phyloP scores from a whole-genome alignment of 2,113 vertebrate species.

The Thermophis baileyi region DNA sequence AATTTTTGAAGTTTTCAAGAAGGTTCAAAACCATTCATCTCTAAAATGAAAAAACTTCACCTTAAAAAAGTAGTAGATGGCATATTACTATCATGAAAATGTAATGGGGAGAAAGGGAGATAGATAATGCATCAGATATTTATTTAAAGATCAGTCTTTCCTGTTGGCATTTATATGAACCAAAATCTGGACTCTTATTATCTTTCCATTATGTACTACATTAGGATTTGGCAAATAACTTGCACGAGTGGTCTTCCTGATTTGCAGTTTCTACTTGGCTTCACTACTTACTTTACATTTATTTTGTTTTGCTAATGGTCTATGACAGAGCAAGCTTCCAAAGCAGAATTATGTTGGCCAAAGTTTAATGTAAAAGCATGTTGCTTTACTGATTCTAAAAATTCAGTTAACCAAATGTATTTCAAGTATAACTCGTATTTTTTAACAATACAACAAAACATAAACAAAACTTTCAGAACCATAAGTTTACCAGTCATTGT shows the following conservation, averaged over 20 bases:
- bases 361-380: slow-evolving; percentile 71
- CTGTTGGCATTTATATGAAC: slow-evolving; percentile 70
- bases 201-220: slow-evolving; percentile 74
- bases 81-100: slow-evolving; percentile 60
- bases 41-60: slow-evolving; percentile 51
- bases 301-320: slow-evolving; percentile 75
- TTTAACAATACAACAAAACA: too few species aligned
- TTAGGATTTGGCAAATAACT: slow-evolving; percentile 74
- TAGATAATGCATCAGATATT: slow-evolving; percentile 67
- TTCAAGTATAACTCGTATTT: slow-evolving; percentile 39
- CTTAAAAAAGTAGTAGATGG: slow-evolving; percentile 63
- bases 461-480: too few species aligned
- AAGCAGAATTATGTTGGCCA: slow-evolving; percentile 70
- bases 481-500: too few species aligned
- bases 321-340: slow-evolving; percentile 71
- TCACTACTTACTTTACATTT: slow-evolving; percentile 69
- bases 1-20: slow-evolving; percentile 35
- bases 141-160: slow-evolving; percentile 68
- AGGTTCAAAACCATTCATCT: slow-evolving; percentile 45
- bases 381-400: slow-evolving; percentile 71
- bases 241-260: slow-evolving; percentile 75
- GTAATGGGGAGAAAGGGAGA: slow-evolving; percentile 55
- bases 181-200: slow-evolving; percentile 69
- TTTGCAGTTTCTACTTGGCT: slow-evolving; percentile 78
- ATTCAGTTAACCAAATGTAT: slow-evolving; percentile 61